phyloP scores from a whole-genome alignment of 2,797 vertebrate genomes.

The Melanotaenia trifasciata region DNA sequence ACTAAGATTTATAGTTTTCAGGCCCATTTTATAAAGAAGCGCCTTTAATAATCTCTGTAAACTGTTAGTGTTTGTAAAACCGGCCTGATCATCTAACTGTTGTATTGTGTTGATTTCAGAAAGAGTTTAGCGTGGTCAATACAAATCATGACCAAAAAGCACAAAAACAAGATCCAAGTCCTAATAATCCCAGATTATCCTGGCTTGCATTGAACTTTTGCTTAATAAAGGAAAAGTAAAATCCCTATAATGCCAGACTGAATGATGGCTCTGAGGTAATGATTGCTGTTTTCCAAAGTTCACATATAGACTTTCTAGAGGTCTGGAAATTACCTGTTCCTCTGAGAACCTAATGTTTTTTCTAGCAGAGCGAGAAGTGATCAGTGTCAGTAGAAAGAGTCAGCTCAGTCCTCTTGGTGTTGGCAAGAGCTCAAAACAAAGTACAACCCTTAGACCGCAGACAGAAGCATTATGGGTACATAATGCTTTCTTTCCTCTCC shows the following conservation, averaged over 20 bases:
- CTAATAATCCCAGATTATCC: neutral
- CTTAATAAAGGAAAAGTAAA: slow-evolving; percentile 21
- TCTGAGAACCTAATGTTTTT: slow-evolving; percentile 55
- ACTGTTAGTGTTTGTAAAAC: neutral
- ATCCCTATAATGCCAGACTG: slow-evolving; percentile 25
- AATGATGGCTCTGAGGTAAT: slow-evolving; percentile 30
- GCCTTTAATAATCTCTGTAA: neutral
- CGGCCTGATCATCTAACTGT: neutral
- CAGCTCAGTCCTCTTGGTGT: slow-evolving; percentile 23
- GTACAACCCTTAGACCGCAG: slow-evolving; percentile 48
- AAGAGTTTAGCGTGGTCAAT: slow-evolving; percentile 1
- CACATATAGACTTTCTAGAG: slow-evolving; percentile 30
- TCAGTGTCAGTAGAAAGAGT: slow-evolving; percentile 54
- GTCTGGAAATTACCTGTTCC: slow-evolving; percentile 53
- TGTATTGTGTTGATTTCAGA: neutral
- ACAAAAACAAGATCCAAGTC: neutral
- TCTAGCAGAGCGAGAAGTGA: slow-evolving; percentile 54
- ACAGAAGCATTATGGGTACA: slow-evolving; percentile 51
- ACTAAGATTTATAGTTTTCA: neutral
- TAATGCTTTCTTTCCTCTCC: slow-evolving; percentile 44
- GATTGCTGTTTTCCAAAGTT: slow-evolving; percentile 50
- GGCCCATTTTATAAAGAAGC: neutral
- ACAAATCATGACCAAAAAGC: neutral
- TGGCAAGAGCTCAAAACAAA: slow-evolving; percentile 65
- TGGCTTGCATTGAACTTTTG: slow-evolving; percentile 1